Evolutionary conservation across 2,888 invertebrate genomes (phyloP).

Genomic region (Lepetodrilus schrolli): DNA sequence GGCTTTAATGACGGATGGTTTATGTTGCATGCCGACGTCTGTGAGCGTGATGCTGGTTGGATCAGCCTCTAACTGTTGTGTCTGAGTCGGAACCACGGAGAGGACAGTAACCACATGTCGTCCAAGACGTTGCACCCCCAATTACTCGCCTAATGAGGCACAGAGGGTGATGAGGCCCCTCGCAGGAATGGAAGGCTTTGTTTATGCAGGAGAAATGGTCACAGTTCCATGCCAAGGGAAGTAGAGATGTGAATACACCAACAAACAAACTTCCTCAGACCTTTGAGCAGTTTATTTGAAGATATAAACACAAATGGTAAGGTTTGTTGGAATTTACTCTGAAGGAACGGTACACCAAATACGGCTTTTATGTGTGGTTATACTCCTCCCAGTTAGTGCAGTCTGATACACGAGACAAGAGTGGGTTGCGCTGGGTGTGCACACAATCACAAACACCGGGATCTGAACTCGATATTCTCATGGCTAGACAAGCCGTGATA

Average conservation of each 20-base stretch:
- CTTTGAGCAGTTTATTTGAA: not conserved
- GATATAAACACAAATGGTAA: not conserved
- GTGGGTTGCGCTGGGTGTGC: too few species aligned
- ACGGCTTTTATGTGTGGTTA: too few species aligned
- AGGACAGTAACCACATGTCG: conserved; percentile 6
- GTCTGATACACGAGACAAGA: too few species aligned
- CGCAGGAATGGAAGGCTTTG: not conserved
- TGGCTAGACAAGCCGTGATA: too few species aligned
- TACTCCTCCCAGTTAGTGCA: too few species aligned
- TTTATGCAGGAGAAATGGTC: not conserved
- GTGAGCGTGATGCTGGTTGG: not conserved
- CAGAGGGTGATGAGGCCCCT: not conserved
- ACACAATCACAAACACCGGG: too few species aligned
- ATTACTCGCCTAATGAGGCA: not conserved
- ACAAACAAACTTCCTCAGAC: not conserved
- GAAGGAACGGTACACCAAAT: too few species aligned
- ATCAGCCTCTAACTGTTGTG: not conserved
- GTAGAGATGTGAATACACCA: not conserved
- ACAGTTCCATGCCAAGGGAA: not conserved
- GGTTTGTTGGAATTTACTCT: not conserved
- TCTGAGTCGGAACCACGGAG: not conserved
- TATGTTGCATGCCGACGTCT: not conserved
- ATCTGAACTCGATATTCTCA: too few species aligned
- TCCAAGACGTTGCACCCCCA: not conserved
- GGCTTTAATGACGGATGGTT: not conserved